phyloP scores from a whole-genome alignment of 2,113 vertebrate species.

The Bungarus multicinctus region DNA sequence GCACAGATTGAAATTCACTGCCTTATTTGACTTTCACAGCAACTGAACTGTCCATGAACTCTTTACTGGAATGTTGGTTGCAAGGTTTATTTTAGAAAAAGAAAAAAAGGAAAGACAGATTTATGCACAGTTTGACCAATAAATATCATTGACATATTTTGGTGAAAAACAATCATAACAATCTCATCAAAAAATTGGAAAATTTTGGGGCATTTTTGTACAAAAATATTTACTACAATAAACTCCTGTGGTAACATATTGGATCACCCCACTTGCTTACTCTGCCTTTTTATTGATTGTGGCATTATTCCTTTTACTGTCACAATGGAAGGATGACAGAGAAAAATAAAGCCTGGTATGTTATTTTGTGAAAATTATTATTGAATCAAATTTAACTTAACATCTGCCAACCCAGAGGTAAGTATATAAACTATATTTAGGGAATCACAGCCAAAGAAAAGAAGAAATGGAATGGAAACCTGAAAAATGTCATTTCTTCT shows the following conservation, averaged over 20 bases:
- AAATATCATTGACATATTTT: not conserved
- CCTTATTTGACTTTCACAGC: slow-evolving; percentile 8
- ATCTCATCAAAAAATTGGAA: not conserved
- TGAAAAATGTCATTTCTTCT: not conserved
- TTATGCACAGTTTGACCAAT: not conserved
- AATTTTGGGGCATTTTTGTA: not conserved
- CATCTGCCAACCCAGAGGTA: not conserved
- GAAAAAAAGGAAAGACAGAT: not conserved
- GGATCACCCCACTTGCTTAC: not conserved
- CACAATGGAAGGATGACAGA: not conserved
- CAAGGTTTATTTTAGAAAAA: not conserved
- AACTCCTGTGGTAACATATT: not conserved
- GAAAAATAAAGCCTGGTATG: not conserved
- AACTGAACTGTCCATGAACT: not conserved
- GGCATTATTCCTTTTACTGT: not conserved
- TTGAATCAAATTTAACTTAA: not conserved
- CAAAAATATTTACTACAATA: not conserved
- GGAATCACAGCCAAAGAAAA: not conserved
- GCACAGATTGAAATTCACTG: slow-evolving; percentile 11
- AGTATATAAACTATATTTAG: not conserved
- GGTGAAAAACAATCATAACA: not conserved
- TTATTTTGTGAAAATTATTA: not conserved
- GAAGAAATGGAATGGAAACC: not conserved
- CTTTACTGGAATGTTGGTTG: not conserved
- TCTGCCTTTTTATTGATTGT: not conserved